Conservation (phyloP, 2,113 vertebrate species). For the Ranitomeya variabilis region DNA sequence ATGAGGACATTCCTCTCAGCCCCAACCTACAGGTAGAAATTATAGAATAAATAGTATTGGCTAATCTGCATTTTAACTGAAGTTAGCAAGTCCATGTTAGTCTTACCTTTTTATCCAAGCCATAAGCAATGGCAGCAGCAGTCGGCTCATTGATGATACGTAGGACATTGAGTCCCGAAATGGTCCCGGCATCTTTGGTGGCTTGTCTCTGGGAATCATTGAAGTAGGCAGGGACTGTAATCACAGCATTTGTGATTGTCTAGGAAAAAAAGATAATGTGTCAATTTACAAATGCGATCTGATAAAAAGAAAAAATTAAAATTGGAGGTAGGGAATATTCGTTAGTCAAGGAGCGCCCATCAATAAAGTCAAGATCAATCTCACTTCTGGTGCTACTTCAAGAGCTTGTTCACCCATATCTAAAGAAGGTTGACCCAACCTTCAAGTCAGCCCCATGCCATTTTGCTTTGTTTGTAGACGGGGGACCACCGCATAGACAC, state of each 20-base stretch:
- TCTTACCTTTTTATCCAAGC: slow-evolving; percentile 82
- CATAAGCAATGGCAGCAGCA: slow-evolving; percentile 91
- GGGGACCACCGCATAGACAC: background rate
- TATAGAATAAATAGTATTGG: background rate
- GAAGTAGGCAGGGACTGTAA: slow-evolving; percentile 91
- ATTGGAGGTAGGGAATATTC: background rate
- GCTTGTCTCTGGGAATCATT: slow-evolving; percentile 91
- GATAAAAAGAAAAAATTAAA: background rate
- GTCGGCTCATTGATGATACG: slow-evolving; percentile 93
- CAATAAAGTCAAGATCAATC: background rate
- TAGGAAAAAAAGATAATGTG: slow-evolving; percentile 54
- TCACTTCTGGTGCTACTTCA: background rate
- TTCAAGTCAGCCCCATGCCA: background rate
- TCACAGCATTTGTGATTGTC: slow-evolving; percentile 81
- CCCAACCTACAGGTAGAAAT: slow-evolving; percentile 70
- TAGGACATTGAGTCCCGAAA: slow-evolving; percentile 85
- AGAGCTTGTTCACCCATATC: background rate
- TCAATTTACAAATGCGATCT: background rate
- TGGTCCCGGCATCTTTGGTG: slow-evolving; percentile 88
- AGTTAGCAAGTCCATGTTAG: background rate
- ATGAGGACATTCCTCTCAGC: slow-evolving; percentile 87
- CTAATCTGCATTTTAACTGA: background rate
- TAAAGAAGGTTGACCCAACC: background rate
- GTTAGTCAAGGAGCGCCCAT: too few relatives aligned
- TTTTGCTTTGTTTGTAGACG: background rate